phyloP scores from a whole-genome alignment of 2,113 vertebrate genomes.

The Chitala chitala region DNA sequence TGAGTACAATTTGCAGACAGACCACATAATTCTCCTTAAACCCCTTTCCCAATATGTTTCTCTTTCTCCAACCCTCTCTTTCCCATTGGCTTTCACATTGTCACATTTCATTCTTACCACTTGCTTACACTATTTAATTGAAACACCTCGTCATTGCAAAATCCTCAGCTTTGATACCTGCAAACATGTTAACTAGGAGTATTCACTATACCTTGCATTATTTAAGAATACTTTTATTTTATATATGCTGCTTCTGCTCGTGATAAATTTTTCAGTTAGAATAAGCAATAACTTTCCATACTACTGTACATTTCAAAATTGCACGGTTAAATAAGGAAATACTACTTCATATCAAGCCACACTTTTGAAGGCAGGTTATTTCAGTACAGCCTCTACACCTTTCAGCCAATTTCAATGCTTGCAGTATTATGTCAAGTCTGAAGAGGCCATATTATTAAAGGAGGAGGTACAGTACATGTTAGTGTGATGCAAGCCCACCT shows the following conservation, averaged over 20 bases:
- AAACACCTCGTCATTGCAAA: not conserved
- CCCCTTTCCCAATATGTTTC: not conserved
- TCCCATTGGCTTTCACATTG: not conserved
- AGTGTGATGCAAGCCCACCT: too few species aligned
- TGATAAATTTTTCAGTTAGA: not conserved
- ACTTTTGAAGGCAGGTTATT: too few species aligned
- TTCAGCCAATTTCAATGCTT: too few species aligned
- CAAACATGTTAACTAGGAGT: constrained; percentile 5
- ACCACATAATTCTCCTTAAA: too few species aligned
- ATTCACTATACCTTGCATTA: not conserved
- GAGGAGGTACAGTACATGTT: too few species aligned
- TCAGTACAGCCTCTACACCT: not conserved
- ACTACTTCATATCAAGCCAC: too few species aligned
- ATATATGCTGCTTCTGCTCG: not conserved
- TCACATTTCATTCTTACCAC: not conserved
- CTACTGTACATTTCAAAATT: not conserved
- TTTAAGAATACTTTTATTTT: not conserved
- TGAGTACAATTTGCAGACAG: too few species aligned
- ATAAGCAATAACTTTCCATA: not conserved
- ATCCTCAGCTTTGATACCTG: not conserved
- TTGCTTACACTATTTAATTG: not conserved
- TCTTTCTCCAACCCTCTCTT: not conserved
- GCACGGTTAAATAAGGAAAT: too few species aligned
- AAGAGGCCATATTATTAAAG: too few species aligned
- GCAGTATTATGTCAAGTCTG: too few species aligned